Evolutionary conservation across 1,140 invertebrate genomes (phyloP).

Genomic region (Belonocnema kinseyi): DNA sequence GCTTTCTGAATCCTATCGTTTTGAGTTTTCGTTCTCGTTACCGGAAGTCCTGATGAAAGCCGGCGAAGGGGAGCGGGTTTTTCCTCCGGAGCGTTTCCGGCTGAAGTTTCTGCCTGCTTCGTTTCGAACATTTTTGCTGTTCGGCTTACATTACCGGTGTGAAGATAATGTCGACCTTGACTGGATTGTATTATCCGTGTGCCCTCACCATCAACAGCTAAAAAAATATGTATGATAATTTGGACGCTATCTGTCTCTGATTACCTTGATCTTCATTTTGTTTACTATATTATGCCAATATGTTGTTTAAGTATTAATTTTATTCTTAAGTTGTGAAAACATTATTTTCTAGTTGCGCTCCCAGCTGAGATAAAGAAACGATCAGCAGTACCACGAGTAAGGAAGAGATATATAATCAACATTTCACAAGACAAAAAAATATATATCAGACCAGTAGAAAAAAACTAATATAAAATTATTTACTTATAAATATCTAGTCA

Average conservation of each 20-base stretch:
- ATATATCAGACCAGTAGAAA: too few species aligned
- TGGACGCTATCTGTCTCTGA: background rate
- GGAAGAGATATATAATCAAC: too few species aligned
- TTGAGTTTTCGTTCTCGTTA: conserved; percentile 52
- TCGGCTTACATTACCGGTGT: conserved; percentile 71
- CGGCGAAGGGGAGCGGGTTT: background rate
- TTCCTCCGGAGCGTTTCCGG: background rate
- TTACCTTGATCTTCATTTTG: too few species aligned
- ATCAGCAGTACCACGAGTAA: too few species aligned
- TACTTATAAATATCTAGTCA: too few species aligned
- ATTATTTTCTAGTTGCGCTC: too few species aligned
- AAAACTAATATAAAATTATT: too few species aligned
- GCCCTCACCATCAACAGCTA: conserved; percentile 55
- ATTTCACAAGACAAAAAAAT: too few species aligned
- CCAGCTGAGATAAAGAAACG: too few species aligned
- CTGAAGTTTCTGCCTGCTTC: conserved; percentile 45
- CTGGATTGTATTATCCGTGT: conserved; percentile 59
- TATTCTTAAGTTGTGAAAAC: too few species aligned
- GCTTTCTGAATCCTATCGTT: conserved; percentile 70
- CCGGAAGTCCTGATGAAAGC: conserved; percentile 13
- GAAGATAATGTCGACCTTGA: conserved; percentile 54
- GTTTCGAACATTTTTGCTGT: conserved; percentile 71
- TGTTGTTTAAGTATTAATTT: too few species aligned
- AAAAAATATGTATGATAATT: conserved; percentile 28
- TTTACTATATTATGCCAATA: too few species aligned